Percentiles rank a stretch among this genome's conserved stretches.
Conservation (phyloP, 2,797 vertebrate species). For the Semotilus atromaculatus region DNA sequence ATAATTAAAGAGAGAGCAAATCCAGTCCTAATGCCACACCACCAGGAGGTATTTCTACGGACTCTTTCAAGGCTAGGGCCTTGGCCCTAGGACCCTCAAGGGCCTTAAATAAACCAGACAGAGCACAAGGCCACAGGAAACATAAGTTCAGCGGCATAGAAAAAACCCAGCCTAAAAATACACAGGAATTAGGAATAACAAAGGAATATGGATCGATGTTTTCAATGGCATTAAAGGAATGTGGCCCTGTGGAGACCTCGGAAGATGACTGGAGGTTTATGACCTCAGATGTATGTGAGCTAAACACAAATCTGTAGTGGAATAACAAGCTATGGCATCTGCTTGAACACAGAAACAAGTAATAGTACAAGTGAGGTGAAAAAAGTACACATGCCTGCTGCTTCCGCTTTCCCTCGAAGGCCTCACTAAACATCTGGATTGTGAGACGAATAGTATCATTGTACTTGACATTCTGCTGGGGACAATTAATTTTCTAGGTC, state of each 20-base stretch:
- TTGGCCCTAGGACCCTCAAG: not conserved
- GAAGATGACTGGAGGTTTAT: conserved; percentile 10
- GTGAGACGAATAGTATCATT: not conserved
- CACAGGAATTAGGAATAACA: conserved; percentile 43
- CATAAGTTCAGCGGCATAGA: conserved; percentile 3
- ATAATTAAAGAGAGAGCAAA: conserved; percentile 55
- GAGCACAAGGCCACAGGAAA: conserved; percentile 48
- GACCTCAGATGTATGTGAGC: not conserved
- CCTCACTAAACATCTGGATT: not conserved
- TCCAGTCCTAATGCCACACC: conserved; percentile 22
- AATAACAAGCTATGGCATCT: not conserved
- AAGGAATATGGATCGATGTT: conserved; percentile 18
- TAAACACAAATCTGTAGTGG: not conserved
- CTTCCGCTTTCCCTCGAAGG: not conserved
- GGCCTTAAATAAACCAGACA: conserved; percentile 51
- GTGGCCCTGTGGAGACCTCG: conserved; percentile 4
- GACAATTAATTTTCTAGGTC: conserved; percentile 43
- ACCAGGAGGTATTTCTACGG: conserved; percentile 35
- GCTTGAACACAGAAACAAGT: conserved; percentile 8
- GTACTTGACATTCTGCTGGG: not conserved
- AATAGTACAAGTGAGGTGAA: not conserved
- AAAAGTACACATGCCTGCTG: not conserved
- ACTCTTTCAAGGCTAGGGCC: conserved; percentile 33
- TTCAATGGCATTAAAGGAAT: conserved; percentile 52
- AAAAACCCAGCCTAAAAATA: conserved; percentile 55